Percentiles rank a stretch among this genome's conserved stretches.
Conservation (phyloP, 1,140 invertebrate species). For the Bombus fervidus region DNA sequence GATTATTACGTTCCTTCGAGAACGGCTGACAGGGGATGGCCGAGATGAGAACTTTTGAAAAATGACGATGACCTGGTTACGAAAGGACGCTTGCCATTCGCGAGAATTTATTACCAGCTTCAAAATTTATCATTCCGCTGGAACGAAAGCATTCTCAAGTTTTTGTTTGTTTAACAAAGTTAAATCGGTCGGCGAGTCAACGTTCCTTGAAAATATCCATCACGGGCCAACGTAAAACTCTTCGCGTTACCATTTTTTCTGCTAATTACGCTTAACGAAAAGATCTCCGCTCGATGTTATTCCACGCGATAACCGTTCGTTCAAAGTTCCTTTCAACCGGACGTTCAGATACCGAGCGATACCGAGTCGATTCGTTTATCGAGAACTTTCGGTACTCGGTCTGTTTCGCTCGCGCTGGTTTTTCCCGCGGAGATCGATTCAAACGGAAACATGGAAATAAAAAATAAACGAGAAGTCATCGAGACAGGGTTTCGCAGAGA, state of each 20-base stretch:
- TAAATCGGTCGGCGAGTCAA: background rate
- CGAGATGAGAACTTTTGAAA: slow-evolving; percentile 30
- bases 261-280: background rate
- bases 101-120: slow-evolving; percentile 39
- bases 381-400: no score
- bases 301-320: no score
- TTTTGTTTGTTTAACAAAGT: background rate
- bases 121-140: slow-evolving; percentile 1
- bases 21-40: background rate
- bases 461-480: background rate
- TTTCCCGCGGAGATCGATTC: no score
- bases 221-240: no score
- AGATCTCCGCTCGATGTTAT: no score
- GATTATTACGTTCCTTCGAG: slow-evolving; percentile 29
- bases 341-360: no score
- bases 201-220: no score
- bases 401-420: no score
- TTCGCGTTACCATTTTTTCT: background rate
- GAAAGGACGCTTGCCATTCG: background rate
- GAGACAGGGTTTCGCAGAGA: no score
- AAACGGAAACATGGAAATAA: no score
- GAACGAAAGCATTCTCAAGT: background rate
- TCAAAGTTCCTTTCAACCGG: no score
- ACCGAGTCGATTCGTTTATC: no score
- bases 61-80: slow-evolving; percentile 1